These are phyloP conservation scores for Microplitis manilae DNA, from an alignment of 2,888 invertebrate species.

Conservation along the genomic window DNA sequence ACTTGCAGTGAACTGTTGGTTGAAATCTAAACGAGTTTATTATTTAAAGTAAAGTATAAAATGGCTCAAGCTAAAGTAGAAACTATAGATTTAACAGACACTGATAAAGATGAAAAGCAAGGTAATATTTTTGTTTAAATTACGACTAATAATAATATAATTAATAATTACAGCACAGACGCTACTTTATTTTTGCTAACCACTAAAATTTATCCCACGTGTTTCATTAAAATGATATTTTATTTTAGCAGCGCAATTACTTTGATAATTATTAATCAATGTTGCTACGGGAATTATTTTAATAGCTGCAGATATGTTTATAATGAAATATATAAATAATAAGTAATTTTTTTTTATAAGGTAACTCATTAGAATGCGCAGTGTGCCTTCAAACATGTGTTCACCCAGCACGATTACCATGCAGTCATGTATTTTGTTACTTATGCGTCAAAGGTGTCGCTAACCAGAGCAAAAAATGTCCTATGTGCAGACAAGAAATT, in stretches of 20 bases:
- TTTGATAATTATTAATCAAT: not conserved
- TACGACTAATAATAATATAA: not conserved
- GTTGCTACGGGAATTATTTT: not conserved
- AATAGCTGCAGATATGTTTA: not conserved
- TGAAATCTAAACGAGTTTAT: not conserved
- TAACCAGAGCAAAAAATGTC: conserved; percentile 89
- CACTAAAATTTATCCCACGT: not conserved
- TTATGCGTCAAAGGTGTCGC: conserved; percentile 95
- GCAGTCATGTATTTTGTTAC: conserved; percentile 96
- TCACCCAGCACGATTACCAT: conserved; percentile 93
- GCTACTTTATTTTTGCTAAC: too few species aligned
- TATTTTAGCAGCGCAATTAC: not conserved
- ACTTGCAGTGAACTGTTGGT: not conserved
- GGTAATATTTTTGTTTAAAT: conserved; percentile 49
- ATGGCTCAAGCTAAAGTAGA: conserved; percentile 61
- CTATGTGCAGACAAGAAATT: conserved; percentile 93
- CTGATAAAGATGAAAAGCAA: conserved; percentile 61
- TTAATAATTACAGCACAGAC: not conserved
- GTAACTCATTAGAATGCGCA: conserved; percentile 81
- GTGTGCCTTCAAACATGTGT: conserved; percentile 92
- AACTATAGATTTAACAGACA: conserved; percentile 50
- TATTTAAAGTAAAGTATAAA: not conserved
- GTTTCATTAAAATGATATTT: not conserved
- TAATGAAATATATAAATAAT: not conserved
- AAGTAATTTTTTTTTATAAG: conserved; percentile 44